Base-by-base conservation (phyloP, 2,113 vertebrate species). In the Spea bombifrons region DNA sequence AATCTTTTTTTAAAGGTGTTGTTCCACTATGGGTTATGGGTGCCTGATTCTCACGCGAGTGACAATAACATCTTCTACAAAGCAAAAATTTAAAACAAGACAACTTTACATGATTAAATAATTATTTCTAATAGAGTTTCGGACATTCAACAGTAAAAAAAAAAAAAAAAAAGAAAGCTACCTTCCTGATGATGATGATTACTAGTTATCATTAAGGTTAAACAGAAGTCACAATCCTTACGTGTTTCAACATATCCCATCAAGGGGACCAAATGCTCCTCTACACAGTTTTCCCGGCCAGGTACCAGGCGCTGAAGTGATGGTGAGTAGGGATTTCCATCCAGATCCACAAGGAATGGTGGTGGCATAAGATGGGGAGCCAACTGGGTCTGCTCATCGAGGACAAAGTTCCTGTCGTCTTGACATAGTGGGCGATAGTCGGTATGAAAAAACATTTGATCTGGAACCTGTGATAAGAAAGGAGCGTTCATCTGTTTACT, bases 361-460 rank as follows among this genome's bases (percentile, higher is more conserved):
- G 97, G 95, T 2, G 97, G 97, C 97, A 99, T 99, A 66, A 99
- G 95, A 83, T 99, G 97, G 50, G 97, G 96, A 0, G 97, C 97
- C 87, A 98, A 96, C 76, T 99, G 97, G 0, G 97, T 99, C 84
- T 99, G 97, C 84, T 99, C 97, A 48, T 99, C 97, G 83, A 99
- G 86, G 68, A 99, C 97, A 1, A 95, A 99, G 80, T 96, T 95
- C 16, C 99, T 98, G 70, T 91, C 87, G 82, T 99, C 97, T 47
- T 95, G 89, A 85, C 98, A 97, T 85, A 99, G 90, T 0, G 97
- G 97, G 66, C 97, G 91, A 70, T 98, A 99, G 87, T 99, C 97
- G 8, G 97, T 99, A 86, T 99, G 97, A 88, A 99, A 99, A 88
- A 99, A 99, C 90, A 99, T 95, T 89, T 99, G 97, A 86, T 99